These are phyloP conservation scores for Bucorvus abyssinicus DNA, from an alignment of 2,797 vertebrate species.

Conservation along the genomic window DNA sequence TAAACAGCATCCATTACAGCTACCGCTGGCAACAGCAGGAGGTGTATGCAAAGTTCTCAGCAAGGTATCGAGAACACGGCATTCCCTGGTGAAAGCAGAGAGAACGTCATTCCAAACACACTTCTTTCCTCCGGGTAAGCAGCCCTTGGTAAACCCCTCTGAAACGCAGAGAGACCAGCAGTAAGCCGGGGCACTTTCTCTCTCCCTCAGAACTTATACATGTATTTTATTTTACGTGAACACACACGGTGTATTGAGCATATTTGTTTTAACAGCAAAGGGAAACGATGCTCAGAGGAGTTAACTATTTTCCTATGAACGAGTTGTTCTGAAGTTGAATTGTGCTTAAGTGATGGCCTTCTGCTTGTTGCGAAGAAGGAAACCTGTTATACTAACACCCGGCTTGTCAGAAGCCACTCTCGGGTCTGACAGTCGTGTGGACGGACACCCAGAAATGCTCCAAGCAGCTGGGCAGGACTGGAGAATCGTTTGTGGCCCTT, in stretches of 20 bases:
- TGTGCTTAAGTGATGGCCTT: background rate
- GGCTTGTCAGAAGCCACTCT: background rate
- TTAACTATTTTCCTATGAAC: background rate
- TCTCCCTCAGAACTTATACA: background rate
- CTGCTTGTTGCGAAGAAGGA: background rate
- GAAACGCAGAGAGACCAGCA: background rate
- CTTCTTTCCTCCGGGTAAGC: background rate
- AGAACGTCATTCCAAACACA: background rate
- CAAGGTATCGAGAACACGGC: background rate
- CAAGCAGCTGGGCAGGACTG: background rate
- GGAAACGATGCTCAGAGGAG: background rate
- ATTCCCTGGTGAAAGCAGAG: background rate
- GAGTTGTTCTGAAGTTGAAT: background rate
- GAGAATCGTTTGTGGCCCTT: background rate
- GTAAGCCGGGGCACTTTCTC: background rate
- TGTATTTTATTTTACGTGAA: background rate
- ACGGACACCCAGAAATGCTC: background rate
- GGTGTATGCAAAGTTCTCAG: background rate
- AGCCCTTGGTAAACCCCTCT: background rate
- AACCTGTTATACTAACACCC: background rate
- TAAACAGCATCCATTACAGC: slow-evolving; percentile 20
- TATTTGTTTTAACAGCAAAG: background rate
- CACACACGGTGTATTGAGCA: background rate
- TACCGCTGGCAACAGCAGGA: slow-evolving; percentile 20
- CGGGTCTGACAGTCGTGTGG: background rate